Conservation (phyloP, 2,113 vertebrate genomes). For the Sphyrna mokarran region DNA sequence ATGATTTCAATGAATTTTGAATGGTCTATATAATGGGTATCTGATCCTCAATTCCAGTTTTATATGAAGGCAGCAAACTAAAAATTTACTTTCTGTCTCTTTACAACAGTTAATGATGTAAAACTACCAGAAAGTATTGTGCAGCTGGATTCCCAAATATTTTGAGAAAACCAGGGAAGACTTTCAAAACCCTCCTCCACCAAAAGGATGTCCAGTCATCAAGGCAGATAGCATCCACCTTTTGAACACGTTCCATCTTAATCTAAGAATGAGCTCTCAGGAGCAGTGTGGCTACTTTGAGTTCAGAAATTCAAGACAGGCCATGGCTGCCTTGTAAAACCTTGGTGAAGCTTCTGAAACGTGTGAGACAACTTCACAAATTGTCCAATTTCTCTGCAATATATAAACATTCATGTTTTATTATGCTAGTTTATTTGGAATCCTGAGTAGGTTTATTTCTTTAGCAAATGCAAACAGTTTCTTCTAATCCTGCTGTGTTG, state of each 20-base stretch:
- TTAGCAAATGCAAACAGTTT: no score
- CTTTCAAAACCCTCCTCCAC: background rate
- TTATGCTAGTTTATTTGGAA: background rate
- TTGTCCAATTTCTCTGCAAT: background rate
- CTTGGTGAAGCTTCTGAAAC: background rate
- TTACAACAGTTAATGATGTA: background rate
- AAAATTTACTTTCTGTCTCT: background rate
- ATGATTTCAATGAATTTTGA: no score
- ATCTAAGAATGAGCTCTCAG: background rate
- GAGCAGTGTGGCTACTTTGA: background rate
- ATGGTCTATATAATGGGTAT: no score
- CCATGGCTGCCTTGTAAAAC: background rate
- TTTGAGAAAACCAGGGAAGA: background rate
- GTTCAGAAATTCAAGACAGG: background rate
- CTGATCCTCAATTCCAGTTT: background rate
- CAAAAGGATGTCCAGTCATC: background rate
- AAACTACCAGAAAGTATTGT: background rate
- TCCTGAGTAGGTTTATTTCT: background rate
- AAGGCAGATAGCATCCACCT: background rate
- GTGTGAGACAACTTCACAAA: background rate
- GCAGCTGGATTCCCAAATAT: background rate
- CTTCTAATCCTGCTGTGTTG: no score
- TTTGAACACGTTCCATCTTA: background rate
- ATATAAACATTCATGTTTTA: background rate
- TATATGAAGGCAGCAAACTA: background rate